Conservation (phyloP, 2,113 vertebrate genomes). For the Aphyosemion australe region DNA sequence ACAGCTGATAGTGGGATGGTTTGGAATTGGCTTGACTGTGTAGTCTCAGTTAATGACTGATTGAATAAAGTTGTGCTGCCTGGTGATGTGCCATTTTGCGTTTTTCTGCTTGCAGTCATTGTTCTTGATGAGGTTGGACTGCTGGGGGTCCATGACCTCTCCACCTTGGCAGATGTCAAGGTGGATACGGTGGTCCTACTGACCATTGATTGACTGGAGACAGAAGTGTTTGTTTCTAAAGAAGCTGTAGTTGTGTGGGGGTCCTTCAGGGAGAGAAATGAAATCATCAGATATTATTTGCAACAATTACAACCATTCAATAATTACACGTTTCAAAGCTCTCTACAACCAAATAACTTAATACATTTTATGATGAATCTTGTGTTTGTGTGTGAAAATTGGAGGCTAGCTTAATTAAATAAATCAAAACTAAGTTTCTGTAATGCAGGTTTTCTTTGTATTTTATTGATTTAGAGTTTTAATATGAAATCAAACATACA, state of each 20-base stretch:
- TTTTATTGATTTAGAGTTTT: too few relatives aligned
- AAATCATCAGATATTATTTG: constrained; percentile 20
- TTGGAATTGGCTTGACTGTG: constrained; percentile 6
- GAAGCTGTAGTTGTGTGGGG: constrained; percentile 36
- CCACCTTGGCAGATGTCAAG: constrained; percentile 7
- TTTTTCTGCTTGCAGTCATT: constrained; percentile 11
- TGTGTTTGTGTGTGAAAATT: too few relatives aligned
- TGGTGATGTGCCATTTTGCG: not conserved
- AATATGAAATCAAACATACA: too few relatives aligned
- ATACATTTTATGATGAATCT: not conserved
- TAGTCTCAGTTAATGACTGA: constrained; percentile 3
- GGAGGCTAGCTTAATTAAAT: too few relatives aligned
- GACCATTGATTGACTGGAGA: constrained; percentile 13
- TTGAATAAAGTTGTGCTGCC: not conserved
- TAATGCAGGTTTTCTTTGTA: too few relatives aligned
- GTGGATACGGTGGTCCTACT: not conserved
- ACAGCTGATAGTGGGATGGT: not conserved
- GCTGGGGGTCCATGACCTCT: constrained; percentile 33
- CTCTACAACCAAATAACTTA: constrained; percentile 24
- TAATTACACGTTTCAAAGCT: constrained; percentile 18
- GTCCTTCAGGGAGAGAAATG: constrained; percentile 52
- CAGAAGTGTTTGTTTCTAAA: constrained; percentile 50
- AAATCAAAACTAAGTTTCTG: too few relatives aligned
- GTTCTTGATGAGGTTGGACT: constrained; percentile 25
- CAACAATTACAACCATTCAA: constrained; percentile 14